Evolutionary conservation across 2,797 vertebrate genomes (phyloP), one percentile per base, ranked within the genome.

Genomic region (Galaxias olidus): DNA sequence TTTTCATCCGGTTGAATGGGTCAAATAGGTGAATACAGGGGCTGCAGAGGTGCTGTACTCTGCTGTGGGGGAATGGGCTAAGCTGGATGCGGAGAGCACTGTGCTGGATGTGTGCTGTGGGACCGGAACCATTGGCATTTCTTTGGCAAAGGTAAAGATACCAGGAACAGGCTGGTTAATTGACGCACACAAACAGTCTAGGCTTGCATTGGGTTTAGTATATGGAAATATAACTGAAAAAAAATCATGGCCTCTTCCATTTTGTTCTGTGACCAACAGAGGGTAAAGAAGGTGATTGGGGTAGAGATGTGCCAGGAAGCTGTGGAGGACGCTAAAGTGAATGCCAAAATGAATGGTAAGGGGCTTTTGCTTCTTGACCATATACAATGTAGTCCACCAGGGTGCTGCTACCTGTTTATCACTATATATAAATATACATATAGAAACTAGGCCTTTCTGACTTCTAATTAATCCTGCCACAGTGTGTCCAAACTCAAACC

Each of bases 61-160:
- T 0, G 84, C 93, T 40, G 96, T 99, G 44, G 92, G 89, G 52
- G 95, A 98, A n/a, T 98, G 96, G 96, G 96, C 94, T 0, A 90
- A 95, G 43, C 86, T 98, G 86, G 90, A 93, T 18, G 73, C 84
- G 0, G 92, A 93, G 72, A 96, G 93, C 84, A 97, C 91, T 0
- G 91, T 99, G 3, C 84, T 99, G 75, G 98, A 99, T 1, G 90
- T 98, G 14, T 99, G 98, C 79, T 99, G 98, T 8, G 96, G 98
- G 44, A 99, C 97, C 0, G 98, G 98, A 69, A 97, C 98, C 69
- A 99, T 99, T 0, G 95, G 98, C 57, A 92, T 99, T 77, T 96
- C 96, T 19, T 83, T 99, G 75, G 98, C 97, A 6, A 95, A 93
- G 93, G 97, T 96, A 57, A 9, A 61, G 6, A 57, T 12, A 20